phyloP scores from a whole-genome alignment of 35 echinoderm and acorn worm species.

The Apostichopus californicus region DNA sequence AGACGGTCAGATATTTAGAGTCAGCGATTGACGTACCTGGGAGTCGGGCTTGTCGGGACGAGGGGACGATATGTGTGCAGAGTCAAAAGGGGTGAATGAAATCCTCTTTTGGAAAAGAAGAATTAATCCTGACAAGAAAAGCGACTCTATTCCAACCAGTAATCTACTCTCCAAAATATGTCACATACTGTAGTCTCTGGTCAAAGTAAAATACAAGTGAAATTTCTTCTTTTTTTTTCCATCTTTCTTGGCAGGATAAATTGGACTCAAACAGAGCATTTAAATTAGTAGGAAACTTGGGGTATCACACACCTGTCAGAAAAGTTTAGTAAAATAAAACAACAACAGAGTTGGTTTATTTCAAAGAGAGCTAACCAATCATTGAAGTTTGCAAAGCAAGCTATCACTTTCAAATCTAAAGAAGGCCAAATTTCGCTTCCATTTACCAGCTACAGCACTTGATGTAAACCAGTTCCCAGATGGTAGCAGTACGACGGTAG shows the following conservation, averaged over 20 bases:
- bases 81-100: background rate
- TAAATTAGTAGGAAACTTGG: background rate
- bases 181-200: background rate
- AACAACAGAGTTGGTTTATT: background rate
- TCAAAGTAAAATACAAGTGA: background rate
- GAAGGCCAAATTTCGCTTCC: background rate
- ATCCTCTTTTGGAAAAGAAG: background rate
- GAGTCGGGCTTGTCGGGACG: too few relatives aligned
- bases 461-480: background rate
- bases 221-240: background rate
- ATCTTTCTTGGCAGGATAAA: background rate
- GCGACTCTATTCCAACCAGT: background rate
- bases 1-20: too few relatives aligned
- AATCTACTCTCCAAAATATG: background rate
- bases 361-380: background rate
- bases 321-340: background rate
- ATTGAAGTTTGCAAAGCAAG: background rate
- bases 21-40: too few relatives aligned
- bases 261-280: slow-evolving; percentile 35
- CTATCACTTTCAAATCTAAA: background rate
- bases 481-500: background rate
- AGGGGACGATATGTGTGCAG: background rate
- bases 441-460: background rate
- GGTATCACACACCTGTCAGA: slow-evolving; percentile 28
- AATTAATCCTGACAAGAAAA: background rate